Evolutionary conservation across 2,888 invertebrate species (phyloP).

Genomic region (Leptopilina syphax): DNA sequence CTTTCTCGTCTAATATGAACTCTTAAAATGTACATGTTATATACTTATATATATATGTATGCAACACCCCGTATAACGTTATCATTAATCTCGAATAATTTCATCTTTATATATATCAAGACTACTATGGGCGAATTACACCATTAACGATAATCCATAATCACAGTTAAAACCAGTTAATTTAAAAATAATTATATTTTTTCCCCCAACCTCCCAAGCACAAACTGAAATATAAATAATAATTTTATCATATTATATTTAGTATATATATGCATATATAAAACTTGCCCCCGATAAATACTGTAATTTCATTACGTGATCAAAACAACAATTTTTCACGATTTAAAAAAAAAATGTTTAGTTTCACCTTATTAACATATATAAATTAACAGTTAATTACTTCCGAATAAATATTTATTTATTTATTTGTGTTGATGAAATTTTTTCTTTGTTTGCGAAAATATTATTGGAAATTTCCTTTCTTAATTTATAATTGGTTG

Average conservation of each 20-base stretch:
- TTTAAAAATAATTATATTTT: background rate
- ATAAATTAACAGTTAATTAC: background rate
- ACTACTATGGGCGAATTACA: background rate
- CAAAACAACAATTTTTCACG: constrained; percentile 6
- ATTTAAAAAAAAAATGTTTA: background rate
- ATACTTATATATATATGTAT: too few relatives aligned
- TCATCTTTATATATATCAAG: constrained; percentile 1
- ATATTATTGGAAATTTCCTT: background rate
- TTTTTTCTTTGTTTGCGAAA: background rate
- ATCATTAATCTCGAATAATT: constrained; percentile 17
- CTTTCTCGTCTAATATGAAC: background rate
- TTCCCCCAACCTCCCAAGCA: background rate
- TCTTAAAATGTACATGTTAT: background rate
- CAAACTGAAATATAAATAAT: constrained; percentile 1
- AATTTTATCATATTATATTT: constrained; percentile 10
- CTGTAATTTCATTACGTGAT: constrained; percentile 15
- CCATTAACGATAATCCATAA: constrained; percentile 4
- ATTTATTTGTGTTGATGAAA: background rate
- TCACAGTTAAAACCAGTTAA: background rate
- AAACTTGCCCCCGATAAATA: background rate
- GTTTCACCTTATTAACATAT: constrained; percentile 16
- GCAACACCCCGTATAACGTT: constrained; percentile 1
- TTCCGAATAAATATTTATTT: background rate
- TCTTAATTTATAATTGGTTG: too few relatives aligned
- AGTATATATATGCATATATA: background rate